A percentile compares a stretch with the other conserved stretches of the same genome.
phyloP scores from a whole-genome alignment of 2,797 vertebrate genomes.

The Gambelia wislizenii region DNA sequence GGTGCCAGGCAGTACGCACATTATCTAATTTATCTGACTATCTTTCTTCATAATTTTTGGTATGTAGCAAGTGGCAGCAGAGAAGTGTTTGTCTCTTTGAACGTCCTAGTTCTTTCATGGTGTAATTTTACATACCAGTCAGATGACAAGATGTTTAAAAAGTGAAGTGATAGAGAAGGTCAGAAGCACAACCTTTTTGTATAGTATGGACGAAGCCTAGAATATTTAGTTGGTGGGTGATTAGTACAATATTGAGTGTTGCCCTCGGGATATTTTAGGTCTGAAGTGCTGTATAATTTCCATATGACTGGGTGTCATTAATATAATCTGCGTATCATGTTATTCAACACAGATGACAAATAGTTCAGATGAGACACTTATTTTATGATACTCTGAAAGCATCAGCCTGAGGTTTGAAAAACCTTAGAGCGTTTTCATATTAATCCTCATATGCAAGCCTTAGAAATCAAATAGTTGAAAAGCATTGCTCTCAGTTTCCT shows the following conservation, averaged over 20 bases:
- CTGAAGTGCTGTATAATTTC: not conserved
- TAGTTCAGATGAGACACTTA: not conserved
- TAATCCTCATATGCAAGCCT: not conserved
- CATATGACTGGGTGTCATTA: not conserved
- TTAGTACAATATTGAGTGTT: not conserved
- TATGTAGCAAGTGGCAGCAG: not conserved
- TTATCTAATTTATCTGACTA: not conserved
- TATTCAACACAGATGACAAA: not conserved
- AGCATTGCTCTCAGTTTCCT: not conserved
- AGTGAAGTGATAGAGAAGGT: not conserved
- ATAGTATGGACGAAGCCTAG: not conserved
- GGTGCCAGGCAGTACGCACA: not conserved
- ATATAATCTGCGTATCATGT: not conserved
- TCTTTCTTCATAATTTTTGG: not conserved
- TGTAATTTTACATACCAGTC: not conserved
- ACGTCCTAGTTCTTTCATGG: not conserved
- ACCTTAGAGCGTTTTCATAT: not conserved
- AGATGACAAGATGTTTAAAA: not conserved
- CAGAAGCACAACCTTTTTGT: not conserved
- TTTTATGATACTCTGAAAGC: conserved; percentile 16
- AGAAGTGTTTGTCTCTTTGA: not conserved
- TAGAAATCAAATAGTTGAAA: not conserved
- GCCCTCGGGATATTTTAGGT: not conserved
- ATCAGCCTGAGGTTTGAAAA: not conserved
- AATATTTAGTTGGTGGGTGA: not conserved